Evolutionary conservation across 2,797 vertebrate genomes (phyloP), one percentile per base, ranked within the genome.

Genomic region (Todus mexicanus): DNA sequence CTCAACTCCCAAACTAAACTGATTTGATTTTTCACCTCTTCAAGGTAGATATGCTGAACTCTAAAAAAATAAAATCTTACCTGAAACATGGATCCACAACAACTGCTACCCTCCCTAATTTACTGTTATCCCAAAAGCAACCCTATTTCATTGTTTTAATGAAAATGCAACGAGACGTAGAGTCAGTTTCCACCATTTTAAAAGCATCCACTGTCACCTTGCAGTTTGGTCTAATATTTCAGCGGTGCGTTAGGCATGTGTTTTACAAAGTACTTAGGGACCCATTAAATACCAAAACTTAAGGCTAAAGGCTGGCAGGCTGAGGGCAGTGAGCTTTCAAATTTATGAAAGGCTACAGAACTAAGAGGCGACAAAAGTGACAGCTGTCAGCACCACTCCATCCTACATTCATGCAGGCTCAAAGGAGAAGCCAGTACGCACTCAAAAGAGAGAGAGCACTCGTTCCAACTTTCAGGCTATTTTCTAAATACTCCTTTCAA

Each of bases 401-500:
- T 90, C 84, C 92, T 83, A 84, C 74, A 95, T 89, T 95, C 92
- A 95, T 18, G 45, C 57, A 79, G 69, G 66, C 87, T 93, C 92
- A 96, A 95, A 93, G 87, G 70, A 81, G 64, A 92, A 95, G 83
- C 71, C 90, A 92, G 92, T 33, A 68, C 0, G 0, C 71, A 90
- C 85, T 90, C 75, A 74, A 84, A 92, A 88, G 81, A 94, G 94
- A 93, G 74, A 66, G 92, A 73, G 48, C 31, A 19, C 71, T 89
- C 21, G 0, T 70, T 92, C 92, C 93, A 96, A 95, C 92, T 92
- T 94, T 29, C 59, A 92, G 59, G 73, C 90, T 92, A 94, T 89
- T 94, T 94, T 95, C 92, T 95, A 96, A 95, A 93, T 96, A 95
- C 89, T 84, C 93, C 87, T 95, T 95, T 92, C 84, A 96, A 94